A percentile compares a stretch with the other conserved stretches of the same genome.
Conservation (phyloP, 2,888 invertebrate genomes). For the Pristionchus entomophagus region DNA sequence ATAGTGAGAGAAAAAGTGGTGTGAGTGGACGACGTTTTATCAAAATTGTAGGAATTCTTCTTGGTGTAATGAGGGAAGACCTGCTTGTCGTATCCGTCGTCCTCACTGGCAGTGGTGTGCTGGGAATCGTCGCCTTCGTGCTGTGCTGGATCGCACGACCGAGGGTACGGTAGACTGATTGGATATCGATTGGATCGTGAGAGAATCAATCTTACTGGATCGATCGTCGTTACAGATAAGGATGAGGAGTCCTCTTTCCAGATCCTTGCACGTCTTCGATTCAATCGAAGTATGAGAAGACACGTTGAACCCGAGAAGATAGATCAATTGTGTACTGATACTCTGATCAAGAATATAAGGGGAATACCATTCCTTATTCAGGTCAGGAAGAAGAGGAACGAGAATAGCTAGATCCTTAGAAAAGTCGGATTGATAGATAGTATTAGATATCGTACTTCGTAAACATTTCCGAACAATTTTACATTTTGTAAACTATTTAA, state of each 20-base stretch:
- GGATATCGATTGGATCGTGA: not conserved
- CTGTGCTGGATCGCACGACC: constrained; percentile 60
- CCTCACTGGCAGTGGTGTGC: constrained; percentile 57
- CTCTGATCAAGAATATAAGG: constrained; percentile 70
- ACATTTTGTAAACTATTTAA: no score
- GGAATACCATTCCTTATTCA: constrained; percentile 74
- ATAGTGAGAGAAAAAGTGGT: not conserved
- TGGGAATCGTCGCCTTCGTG: constrained; percentile 62
- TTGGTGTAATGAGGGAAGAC: constrained; percentile 59
- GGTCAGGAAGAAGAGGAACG: no score
- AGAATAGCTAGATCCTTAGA: no score
- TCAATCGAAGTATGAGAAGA: not conserved
- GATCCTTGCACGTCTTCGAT: not conserved
- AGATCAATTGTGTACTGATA: constrained; percentile 55
- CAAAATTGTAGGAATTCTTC: constrained; percentile 48
- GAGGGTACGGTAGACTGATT: constrained; percentile 52
- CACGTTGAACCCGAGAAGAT: not conserved
- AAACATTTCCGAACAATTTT: no score
- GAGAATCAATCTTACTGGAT: not conserved
- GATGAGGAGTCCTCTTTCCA: not conserved
- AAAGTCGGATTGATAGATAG: no score
- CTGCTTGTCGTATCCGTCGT: constrained; percentile 57
- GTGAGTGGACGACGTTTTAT: not conserved
- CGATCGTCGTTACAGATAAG: not conserved
- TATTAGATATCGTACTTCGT: no score